Evolutionary conservation across 2,888 invertebrate species (phyloP).

Genomic region (Drosophila dives): DNA sequence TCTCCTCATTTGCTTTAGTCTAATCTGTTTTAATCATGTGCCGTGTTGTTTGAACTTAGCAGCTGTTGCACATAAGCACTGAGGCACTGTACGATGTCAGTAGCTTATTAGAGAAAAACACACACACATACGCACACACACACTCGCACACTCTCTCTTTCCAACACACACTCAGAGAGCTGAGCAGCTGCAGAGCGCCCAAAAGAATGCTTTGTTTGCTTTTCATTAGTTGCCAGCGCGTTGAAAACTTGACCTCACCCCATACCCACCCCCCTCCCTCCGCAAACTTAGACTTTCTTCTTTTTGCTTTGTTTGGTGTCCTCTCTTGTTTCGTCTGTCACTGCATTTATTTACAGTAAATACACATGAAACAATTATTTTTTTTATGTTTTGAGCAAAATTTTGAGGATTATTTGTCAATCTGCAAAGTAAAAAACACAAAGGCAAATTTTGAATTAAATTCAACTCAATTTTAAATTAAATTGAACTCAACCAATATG

Average conservation of each 20-base stretch:
- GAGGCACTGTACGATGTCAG: constrained; percentile 20
- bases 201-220: constrained; percentile 70
- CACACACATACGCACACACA: constrained; percentile 16
- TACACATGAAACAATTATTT: constrained; percentile 2
- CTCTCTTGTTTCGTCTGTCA: constrained; percentile 21
- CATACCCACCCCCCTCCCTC: not conserved
- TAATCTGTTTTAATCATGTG: constrained; percentile 63
- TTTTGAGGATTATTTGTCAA: not conserved
- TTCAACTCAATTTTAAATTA: not conserved
- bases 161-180: constrained; percentile 24
- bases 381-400: not conserved
- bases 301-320: constrained; percentile 22
- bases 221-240: constrained; percentile 66
- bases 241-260: constrained; percentile 32
- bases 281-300: not conserved
- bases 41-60: constrained; percentile 71
- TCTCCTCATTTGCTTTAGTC: constrained; percentile 13
- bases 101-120: constrained; percentile 22
- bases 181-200: constrained; percentile 52
- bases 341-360: constrained; percentile 43
- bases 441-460: not conserved
- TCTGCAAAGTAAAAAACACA: not conserved
- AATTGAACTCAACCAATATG: no score
- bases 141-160: not conserved
- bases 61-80: constrained; percentile 29